Evolutionary conservation across 2,888 invertebrate species (phyloP), one percentile per base, ranked within the genome.

Genomic region (Cryptus viduatorius): DNA sequence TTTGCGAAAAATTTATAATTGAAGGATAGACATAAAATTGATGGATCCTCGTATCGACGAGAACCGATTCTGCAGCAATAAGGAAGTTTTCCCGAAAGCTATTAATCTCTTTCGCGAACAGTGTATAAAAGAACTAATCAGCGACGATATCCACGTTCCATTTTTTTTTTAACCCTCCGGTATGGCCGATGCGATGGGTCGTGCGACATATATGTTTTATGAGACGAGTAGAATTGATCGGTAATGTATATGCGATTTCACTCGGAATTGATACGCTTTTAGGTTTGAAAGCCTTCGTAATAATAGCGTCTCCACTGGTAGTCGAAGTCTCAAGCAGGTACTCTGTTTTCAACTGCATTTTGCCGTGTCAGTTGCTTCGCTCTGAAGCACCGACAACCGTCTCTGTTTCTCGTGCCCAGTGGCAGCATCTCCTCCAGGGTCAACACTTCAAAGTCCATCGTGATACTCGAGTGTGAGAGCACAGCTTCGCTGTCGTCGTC

Each of bases 371-470:
- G 68, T 76, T 68, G 67, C 37, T 65, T 31, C 44, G 46, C 56
- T 19, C n/a, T 12, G 24, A 16, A 61, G 48, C 29, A 10, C 72
- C 65, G 69, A 50, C 61, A 79, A 44, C 53, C 67, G 67, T 61
- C 31, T 75, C 19, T 79, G 78, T 65, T 69, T 71, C 50, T 24
- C 46, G 56, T 31, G 19, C 16, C 24, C 56, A 24, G 56, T 56
- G 10, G 56, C 46, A 59, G 12, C n/a, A 42, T 59, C 42, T 78
- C 16, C 24, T 77, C 50, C 53, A 68, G 67, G 85, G 85, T 85
- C 76, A 79, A 85, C 82, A 76, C 76, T 85, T 79, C 29, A 82
- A 82, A 82, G 72, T 77, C 68, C 65, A 76, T 68, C 79, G 72
- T 68, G 72, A 59, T 44, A 72, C 72, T 76, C 24, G 64, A 67